Conservation (phyloP, 2,113 vertebrate species). For the Campylomormyrus numenius region DNA sequence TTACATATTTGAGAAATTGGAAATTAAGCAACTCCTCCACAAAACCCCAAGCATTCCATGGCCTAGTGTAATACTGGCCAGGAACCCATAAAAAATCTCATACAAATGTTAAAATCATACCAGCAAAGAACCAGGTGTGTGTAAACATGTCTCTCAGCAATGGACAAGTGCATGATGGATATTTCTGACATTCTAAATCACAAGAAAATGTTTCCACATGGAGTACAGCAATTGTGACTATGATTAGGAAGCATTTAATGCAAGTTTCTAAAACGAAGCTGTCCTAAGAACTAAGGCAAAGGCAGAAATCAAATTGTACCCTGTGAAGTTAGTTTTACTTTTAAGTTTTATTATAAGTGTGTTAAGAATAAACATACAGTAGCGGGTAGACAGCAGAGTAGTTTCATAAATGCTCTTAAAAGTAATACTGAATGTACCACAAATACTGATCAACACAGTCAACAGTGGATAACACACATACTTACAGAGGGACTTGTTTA, state of each 20-base stretch:
- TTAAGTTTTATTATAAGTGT: neutral
- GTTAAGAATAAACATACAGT: neutral
- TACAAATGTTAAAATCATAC: neutral
- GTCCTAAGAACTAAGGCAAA: neutral
- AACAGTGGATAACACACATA: neutral
- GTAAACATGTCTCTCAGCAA: neutral
- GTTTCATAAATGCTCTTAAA: neutral
- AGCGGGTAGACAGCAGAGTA: neutral
- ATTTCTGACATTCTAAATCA: neutral
- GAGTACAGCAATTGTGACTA: neutral
- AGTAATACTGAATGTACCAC: constrained; percentile 17
- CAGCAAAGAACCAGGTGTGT: neutral
- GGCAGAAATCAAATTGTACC: neutral
- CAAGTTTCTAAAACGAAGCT: neutral
- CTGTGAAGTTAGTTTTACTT: neutral
- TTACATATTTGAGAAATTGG: neutral
- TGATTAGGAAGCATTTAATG: neutral
- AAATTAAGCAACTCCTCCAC: neutral
- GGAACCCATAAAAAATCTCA: neutral
- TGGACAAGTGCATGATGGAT: neutral
- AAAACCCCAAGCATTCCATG: neutral
- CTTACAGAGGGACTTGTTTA: neutral
- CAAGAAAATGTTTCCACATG: neutral
- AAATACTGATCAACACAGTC: neutral
- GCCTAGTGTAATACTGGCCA: neutral